Evolutionary conservation across 2,797 vertebrate species (phyloP).

Genomic region (Botia almorhae): DNA sequence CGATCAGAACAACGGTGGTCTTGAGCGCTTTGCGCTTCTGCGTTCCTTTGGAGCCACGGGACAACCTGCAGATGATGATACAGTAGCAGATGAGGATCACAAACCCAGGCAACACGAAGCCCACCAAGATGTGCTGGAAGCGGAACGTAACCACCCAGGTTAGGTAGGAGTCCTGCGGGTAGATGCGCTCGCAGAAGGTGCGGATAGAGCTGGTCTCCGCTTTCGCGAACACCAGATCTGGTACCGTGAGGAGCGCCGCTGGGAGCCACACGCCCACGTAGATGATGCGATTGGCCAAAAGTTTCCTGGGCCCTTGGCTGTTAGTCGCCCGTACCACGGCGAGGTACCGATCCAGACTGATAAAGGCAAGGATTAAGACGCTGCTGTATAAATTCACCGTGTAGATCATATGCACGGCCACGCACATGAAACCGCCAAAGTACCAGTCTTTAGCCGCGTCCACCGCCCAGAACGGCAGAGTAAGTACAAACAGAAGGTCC

Average conservation of each 20-base stretch:
- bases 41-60: constrained; percentile 89
- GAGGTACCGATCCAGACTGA: constrained; percentile 96
- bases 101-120: constrained; percentile 90
- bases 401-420: constrained; percentile 92
- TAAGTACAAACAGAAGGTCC: constrained; percentile 95
- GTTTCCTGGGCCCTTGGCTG: constrained; percentile 87
- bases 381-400: constrained; percentile 97
- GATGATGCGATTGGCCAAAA: constrained; percentile 89
- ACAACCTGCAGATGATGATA: constrained; percentile 92
- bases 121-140: constrained; percentile 92
- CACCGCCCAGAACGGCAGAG: constrained; percentile 96
- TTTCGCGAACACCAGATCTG: constrained; percentile 89
- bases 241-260: constrained; percentile 88
- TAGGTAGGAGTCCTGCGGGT: constrained; percentile 74
- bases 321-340: constrained; percentile 95
- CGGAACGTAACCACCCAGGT: constrained; percentile 88
- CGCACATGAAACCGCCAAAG: constrained; percentile 87
- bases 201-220: constrained; percentile 75
- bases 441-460: constrained; percentile 89
- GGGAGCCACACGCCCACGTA: constrained; percentile 88
- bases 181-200: constrained; percentile 87
- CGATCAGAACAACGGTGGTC: constrained; percentile 92
- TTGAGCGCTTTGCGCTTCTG: constrained; percentile 95
- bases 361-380: constrained; percentile 96
- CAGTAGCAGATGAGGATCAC: constrained; percentile 95